A percentile compares a stretch with the other conserved stretches of the same genome.
Conservation (phyloP, 1,140 invertebrate genomes). For the Lethocerus indicus region DNA sequence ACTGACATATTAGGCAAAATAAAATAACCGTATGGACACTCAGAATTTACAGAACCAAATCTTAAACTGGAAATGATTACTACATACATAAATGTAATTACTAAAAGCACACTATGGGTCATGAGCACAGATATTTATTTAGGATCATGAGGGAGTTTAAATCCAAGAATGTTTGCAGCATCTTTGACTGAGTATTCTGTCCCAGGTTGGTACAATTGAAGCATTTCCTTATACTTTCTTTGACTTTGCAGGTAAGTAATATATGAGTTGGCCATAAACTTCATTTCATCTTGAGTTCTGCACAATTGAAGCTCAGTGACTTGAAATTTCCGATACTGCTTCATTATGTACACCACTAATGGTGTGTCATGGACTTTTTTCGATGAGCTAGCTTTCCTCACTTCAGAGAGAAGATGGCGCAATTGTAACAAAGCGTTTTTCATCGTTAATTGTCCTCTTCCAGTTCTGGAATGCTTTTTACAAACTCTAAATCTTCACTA, state of each 20-base stretch:
- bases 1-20: conserved; percentile 21
- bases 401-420: conserved; percentile 33
- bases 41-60: background rate
- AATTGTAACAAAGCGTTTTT: too few relatives aligned
- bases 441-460: too few relatives aligned
- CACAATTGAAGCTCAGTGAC: conserved; percentile 64
- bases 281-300: conserved; percentile 59
- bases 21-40: conserved; percentile 20
- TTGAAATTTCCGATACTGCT: conserved; percentile 49
- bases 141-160: conserved; percentile 67
- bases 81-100: background rate
- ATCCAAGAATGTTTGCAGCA: conserved; percentile 66
- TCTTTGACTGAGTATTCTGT: conserved; percentile 57
- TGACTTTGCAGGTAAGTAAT: conserved; percentile 50
- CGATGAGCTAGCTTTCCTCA: conserved; percentile 31
- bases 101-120: background rate
- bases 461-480: conserved; percentile 22
- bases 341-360: conserved; percentile 43
- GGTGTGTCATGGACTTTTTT: conserved; percentile 35
- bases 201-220: conserved; percentile 48
- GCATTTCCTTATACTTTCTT: conserved; percentile 48
- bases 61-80: conserved; percentile 1
- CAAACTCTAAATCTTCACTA: conserved; percentile 34
- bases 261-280: conserved; percentile 51
- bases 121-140: conserved; percentile 30